Base-by-base conservation (phyloP, 2,797 vertebrate species). In the Intellagama lesueurii region DNA sequence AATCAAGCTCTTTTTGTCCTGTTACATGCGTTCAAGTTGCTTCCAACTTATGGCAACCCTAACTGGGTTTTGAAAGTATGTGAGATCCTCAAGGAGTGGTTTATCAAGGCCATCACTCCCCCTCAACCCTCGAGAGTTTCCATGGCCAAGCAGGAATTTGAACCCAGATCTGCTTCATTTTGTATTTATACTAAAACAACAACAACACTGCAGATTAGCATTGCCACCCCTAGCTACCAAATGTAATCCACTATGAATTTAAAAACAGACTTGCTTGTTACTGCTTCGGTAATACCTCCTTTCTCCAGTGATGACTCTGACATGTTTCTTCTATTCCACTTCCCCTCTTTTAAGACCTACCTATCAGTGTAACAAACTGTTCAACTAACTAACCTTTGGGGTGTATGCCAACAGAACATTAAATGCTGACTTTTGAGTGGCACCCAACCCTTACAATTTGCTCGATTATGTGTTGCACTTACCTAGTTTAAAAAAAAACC, bases 161-260 rank as follows among this genome's bases (percentile, higher is more conserved):
- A 22, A 64, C 60, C 60, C 14, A 64, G 60, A 17, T 22, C 19
- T 64, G 16, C 60, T 56, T 56, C 52, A 8, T 56, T 56, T 56
- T 14, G 40, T 40, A 56, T 56, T 56, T 56, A 14, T 14, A 56
- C 52, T 40, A 40, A 40, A 40, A 40, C 40, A 40, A 40, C 40
- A 40, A 40, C 40, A 40, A 40, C 40, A 70, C 28, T 56, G 47
- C n/a, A 56, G n/a, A 56, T 7, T 84, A 83, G 85, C 78, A 90
- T 72, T 80, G 35, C 80, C 9, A 35, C 81, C 24, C 9, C 26
- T 81, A 84, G 75, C 90, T 87, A 92, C 85, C 26, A 80, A 79
- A 90, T 85, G 40, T 68, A 66, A 85, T 69, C 87, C 85, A 5
- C 0, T 87, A 30, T 44, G 56, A 92, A 88, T 70, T 87, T 64